Base-by-base conservation (phyloP, 2,113 vertebrate species). In the Megaleporinus macrocephalus region DNA sequence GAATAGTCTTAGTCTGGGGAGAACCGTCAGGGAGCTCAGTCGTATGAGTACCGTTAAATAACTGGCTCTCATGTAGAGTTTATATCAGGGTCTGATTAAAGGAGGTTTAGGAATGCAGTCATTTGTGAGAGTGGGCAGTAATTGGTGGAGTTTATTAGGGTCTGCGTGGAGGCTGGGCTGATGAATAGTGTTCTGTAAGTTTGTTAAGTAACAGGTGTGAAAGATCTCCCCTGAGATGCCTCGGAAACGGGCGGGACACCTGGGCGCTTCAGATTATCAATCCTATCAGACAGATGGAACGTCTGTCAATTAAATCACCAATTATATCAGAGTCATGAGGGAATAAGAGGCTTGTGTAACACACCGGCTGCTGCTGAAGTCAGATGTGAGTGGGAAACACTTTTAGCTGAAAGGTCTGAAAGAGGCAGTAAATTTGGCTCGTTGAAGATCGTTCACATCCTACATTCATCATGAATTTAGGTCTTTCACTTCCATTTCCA, bases 221-320 rank as follows among this genome's bases (percentile, higher is more conserved):
- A 41, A 44, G 24, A 24, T 36, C 66, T 70, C 66, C 66, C 66
- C 20, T 24, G 66, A 41, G 66, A 16, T 14, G 18, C 66, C 12
- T 70, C 66, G 33, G 24, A 44, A 44, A 70, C 41, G 33, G 24
- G 66, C 66, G n/a, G 66, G 66, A 70, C 66, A 70, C 22, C 66
- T 70, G 66, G 66, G 66, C 41, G 36, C 66, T 44, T 70, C 24
- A 12, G 66, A 70, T 41, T 70, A 70, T 41, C 36, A 27, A 44
- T 44, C 66, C 66, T 61, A 26, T 61, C 57, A 44, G 66, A 70
- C 66, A 70, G 66, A 70, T 70, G 66, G 66, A 70, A 70, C n/a
- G 66, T 69, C 65, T 69, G 33, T 70, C 66, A 70, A 70, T 70
- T 70, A 70, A 70, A 41, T 44, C n/a, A 70, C 66, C 66, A 70